phyloP scores from a whole-genome alignment of 2,888 invertebrate genomes.

The Sarcophaga variegata region DNA sequence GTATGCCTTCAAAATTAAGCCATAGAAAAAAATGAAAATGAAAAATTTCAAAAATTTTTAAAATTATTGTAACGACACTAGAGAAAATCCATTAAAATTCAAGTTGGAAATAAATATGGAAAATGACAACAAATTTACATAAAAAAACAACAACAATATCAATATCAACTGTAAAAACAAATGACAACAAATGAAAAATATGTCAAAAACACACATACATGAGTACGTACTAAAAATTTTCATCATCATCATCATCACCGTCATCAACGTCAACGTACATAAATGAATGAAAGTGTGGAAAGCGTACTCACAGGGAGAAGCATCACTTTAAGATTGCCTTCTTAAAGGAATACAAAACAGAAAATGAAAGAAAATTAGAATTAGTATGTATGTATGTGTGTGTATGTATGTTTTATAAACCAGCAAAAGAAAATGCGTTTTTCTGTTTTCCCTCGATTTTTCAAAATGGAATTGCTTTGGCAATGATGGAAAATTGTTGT shows the following conservation, averaged over 20 bases:
- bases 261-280: too few relatives aligned
- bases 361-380: background rate
- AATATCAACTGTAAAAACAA: background rate
- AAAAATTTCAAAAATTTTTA: background rate
- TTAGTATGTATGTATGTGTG: background rate
- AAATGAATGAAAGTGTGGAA: background rate
- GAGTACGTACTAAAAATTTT: background rate
- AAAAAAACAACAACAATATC: background rate
- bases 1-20: too few relatives aligned
- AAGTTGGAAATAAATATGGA: background rate
- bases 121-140: background rate
- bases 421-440: background rate
- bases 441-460: background rate
- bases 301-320: background rate
- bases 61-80: background rate
- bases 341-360: background rate
- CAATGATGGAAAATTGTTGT: constrained; percentile 25
- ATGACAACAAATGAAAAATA: constrained; percentile 3
- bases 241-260: too few relatives aligned
- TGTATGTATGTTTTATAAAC: too few relatives aligned
- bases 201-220: background rate
- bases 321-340: background rate
- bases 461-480: constrained; percentile 1
- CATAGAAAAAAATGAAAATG: background rate
- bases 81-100: background rate